These are phyloP conservation scores for Phaonia tiefii DNA, from an alignment of 2,888 invertebrate species.

Conservation along the genomic window DNA sequence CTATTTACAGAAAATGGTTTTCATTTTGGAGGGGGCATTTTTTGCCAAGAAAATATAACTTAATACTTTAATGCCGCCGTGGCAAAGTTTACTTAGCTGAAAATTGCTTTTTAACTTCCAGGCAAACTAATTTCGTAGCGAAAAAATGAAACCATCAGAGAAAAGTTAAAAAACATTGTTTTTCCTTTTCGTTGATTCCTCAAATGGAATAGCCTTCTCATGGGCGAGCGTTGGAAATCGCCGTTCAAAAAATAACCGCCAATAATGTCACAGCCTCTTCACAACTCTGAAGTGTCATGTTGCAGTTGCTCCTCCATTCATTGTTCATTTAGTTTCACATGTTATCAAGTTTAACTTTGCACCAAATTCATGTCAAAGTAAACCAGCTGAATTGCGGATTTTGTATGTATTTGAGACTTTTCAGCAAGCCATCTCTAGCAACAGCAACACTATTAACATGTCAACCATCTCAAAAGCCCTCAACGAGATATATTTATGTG, in stretches of 20 bases:
- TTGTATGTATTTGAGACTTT: background rate
- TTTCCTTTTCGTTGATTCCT: background rate
- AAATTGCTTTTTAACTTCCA: constrained; percentile 29
- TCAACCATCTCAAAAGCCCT: constrained; percentile 45
- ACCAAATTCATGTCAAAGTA: constrained; percentile 47
- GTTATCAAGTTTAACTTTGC: constrained; percentile 22
- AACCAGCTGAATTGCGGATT: constrained; percentile 35
- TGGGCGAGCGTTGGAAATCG: background rate
- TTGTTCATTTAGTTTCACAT: constrained; percentile 9
- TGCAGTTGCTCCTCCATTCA: constrained; percentile 1
- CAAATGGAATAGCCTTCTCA: constrained; percentile 15
- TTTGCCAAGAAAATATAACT: constrained; percentile 2
- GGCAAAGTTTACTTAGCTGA: constrained; percentile 26
- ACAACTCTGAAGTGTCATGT: constrained; percentile 21
- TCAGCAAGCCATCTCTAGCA: background rate
- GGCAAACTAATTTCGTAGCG: constrained; percentile 28
- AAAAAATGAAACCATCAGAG: background rate
- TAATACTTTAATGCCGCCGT: constrained; percentile 24
- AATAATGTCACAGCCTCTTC: constrained; percentile 11
- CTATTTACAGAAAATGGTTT: constrained; percentile 28
- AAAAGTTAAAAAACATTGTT: constrained; percentile 28
- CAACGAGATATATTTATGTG: constrained; percentile 45
- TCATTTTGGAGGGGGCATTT: background rate
- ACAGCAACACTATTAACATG: constrained; percentile 55
- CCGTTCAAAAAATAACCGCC: constrained; percentile 33